Evolutionary conservation across 2,888 invertebrate genomes (phyloP).

Genomic region (Habrosyne pyritoides): DNA sequence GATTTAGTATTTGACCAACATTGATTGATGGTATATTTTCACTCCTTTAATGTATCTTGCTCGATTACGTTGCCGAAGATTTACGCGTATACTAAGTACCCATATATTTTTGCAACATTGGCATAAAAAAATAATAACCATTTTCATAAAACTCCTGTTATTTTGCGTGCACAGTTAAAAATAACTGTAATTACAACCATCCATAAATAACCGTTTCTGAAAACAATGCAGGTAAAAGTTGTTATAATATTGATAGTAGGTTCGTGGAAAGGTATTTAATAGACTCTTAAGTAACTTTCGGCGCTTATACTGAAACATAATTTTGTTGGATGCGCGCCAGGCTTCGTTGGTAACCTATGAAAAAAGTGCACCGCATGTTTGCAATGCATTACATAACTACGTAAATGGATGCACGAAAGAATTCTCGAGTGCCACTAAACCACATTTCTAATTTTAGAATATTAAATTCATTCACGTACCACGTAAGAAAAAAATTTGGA

Average conservation of each 20-base stretch:
- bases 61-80: neutral
- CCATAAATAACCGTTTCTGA: neutral
- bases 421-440: neutral
- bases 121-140: too few species aligned
- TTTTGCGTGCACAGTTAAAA: too few species aligned
- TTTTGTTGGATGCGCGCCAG: slow-evolving; percentile 42
- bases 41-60: slow-evolving; percentile 6
- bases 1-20: slow-evolving; percentile 39
- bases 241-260: slow-evolving; percentile 22
- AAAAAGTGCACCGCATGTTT: slow-evolving; percentile 38
- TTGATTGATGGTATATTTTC: slow-evolving; percentile 21
- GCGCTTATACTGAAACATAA: slow-evolving; percentile 28
- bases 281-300: slow-evolving; percentile 19
- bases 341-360: slow-evolving; percentile 21
- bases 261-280: slow-evolving; percentile 27
- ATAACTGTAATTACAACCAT: neutral
- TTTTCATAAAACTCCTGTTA: too few species aligned
- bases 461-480: slow-evolving; percentile 3
- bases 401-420: slow-evolving; percentile 2
- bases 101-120: neutral
- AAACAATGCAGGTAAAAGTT: slow-evolving; percentile 4
- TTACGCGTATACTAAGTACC: neutral
- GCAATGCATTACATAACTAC: slow-evolving; percentile 21
- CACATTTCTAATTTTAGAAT: slow-evolving; percentile 6
- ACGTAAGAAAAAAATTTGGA: too few species aligned